A percentile compares a stretch with the other conserved stretches of the same genome.
phyloP scores from a whole-genome alignment of 2,888 invertebrate genomes.

The Phrixothrix hirtus region DNA sequence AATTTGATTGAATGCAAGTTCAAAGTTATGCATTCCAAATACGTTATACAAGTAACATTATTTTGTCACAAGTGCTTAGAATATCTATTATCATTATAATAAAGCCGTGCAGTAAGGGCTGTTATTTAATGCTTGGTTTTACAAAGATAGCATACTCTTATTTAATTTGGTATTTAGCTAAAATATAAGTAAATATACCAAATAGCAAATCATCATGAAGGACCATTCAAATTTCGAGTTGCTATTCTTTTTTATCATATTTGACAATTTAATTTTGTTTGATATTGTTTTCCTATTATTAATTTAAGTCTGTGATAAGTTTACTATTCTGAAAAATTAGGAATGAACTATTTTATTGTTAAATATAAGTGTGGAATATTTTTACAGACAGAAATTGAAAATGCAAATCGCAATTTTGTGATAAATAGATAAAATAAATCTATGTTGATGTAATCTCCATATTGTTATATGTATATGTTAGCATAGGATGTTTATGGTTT shows the following conservation, averaged over 20 bases:
- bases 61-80: slow-evolving; percentile 26
- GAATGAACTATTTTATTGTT: slow-evolving; percentile 12
- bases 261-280: slow-evolving; percentile 21
- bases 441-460: slow-evolving; percentile 47
- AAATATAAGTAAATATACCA: slow-evolving; percentile 18
- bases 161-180: slow-evolving; percentile 24
- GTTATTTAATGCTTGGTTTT: slow-evolving; percentile 20
- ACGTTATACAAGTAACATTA: slow-evolving; percentile 26
- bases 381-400: slow-evolving; percentile 3
- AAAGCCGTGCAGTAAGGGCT: slow-evolving; percentile 16
- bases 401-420: slow-evolving; percentile 31
- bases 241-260: slow-evolving; percentile 13
- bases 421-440: slow-evolving; percentile 37
- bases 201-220: slow-evolving; percentile 24
- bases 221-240: slow-evolving; percentile 23
- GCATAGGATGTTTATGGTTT: slow-evolving; percentile 42
- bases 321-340: slow-evolving; percentile 18
- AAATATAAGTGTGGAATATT: neutral
- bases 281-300: slow-evolving; percentile 30
- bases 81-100: slow-evolving; percentile 23
- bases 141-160: slow-evolving; percentile 19
- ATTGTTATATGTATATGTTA: slow-evolving; percentile 44
- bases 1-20: slow-evolving; percentile 22
- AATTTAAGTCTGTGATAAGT: slow-evolving; percentile 43
- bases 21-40: slow-evolving; percentile 22